Evolutionary conservation across 2,888 invertebrate species (phyloP).

Genomic region (Brachyptera risi): DNA sequence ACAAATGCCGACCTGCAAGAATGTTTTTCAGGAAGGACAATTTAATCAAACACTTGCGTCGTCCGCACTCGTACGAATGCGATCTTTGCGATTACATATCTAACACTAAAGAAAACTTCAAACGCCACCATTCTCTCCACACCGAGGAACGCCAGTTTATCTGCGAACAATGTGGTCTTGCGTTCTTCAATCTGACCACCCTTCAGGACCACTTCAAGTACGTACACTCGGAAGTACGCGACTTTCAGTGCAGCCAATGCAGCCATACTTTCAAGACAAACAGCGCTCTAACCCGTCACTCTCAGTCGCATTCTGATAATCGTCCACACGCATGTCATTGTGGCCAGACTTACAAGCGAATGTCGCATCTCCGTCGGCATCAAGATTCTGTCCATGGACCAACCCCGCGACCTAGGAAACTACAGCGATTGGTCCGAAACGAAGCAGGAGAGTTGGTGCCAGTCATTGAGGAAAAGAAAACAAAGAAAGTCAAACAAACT

Average conservation of each 20-base stretch:
- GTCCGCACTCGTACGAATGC: constrained; percentile 33
- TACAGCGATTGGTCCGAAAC: neutral
- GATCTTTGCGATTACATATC: constrained; percentile 42
- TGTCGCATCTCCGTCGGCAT: neutral
- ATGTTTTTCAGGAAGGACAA: neutral
- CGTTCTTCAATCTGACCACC: constrained; percentile 43
- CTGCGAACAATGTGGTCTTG: constrained; percentile 44
- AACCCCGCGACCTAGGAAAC: neutral
- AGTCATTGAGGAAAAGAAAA: neutral
- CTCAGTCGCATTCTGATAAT: neutral
- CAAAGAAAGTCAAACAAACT: neutral
- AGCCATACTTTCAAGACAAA: constrained; percentile 1
- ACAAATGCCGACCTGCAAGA: neutral
- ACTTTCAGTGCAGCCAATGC: constrained; percentile 37
- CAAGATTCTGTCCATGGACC: neutral
- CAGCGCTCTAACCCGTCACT: constrained; percentile 1
- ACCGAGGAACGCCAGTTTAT: constrained; percentile 41
- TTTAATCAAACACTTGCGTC: neutral
- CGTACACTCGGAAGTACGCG: constrained; percentile 42
- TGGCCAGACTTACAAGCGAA: neutral
- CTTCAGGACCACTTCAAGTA: constrained; percentile 43
- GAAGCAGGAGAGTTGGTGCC: neutral
- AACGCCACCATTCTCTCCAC: constrained; percentile 42
- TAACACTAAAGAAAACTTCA: constrained; percentile 40
- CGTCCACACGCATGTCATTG: constrained; percentile 7